These are phyloP conservation scores for Orthonychiurus folsomi DNA, from an alignment of 2,888 invertebrate genomes.

Conservation along the genomic window DNA sequence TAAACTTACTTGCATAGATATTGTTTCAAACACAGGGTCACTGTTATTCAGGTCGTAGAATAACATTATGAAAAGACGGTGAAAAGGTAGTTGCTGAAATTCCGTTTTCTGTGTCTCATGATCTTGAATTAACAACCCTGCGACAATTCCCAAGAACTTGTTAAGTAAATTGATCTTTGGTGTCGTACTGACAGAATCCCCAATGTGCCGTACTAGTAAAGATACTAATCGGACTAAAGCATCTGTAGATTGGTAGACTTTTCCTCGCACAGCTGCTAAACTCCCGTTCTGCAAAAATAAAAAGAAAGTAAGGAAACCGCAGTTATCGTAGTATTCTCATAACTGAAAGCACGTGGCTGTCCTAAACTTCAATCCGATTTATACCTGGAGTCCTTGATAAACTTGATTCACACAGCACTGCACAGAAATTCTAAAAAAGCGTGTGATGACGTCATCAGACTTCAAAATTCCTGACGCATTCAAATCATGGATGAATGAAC, in stretches of 20 bases:
- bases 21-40: slow-evolving; percentile 84
- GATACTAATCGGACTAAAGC: slow-evolving; percentile 90
- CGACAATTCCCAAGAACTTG: slow-evolving; percentile 89
- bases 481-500: slow-evolving; percentile 88
- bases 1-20: slow-evolving; percentile 71
- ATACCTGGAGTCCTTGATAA: slow-evolving; percentile 38
- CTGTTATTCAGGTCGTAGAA: slow-evolving; percentile 93
- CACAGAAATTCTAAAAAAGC: slow-evolving; percentile 89
- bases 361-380: neutral
- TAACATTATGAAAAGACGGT: slow-evolving; percentile 89
- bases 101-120: slow-evolving; percentile 81
- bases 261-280: slow-evolving; percentile 61
- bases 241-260: slow-evolving; percentile 91
- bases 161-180: slow-evolving; percentile 94
- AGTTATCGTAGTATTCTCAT: neutral
- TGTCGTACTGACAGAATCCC: slow-evolving; percentile 79
- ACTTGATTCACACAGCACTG: slow-evolving; percentile 40
- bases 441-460: slow-evolving; percentile 91
- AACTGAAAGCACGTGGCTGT: too few species aligned
- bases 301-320: slow-evolving; percentile 2
- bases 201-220: slow-evolving; percentile 86
- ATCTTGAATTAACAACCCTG: slow-evolving; percentile 89
- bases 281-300: slow-evolving; percentile 28
- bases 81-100: slow-evolving; percentile 96
- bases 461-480: slow-evolving; percentile 91